Base-by-base conservation (phyloP, 1,140 invertebrate species). In the Leptinotarsa lineolata region DNA sequence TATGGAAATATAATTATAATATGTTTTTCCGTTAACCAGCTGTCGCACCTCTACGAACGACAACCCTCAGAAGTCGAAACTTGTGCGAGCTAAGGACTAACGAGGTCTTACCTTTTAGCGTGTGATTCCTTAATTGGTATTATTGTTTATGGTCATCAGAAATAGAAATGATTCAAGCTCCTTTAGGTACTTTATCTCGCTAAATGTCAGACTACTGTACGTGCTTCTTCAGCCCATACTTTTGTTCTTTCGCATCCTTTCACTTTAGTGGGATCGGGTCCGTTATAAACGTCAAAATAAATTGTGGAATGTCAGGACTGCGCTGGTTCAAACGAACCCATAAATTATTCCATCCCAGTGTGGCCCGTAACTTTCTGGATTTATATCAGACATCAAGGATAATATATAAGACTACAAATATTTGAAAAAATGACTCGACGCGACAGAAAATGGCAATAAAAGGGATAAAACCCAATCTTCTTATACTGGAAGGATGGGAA, bases 281-380 rank as follows among this genome's bases (percentile, higher is more conserved):
- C 66, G 66, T 68, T 68, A 68, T 68, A 68, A 68, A 45, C 66
- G 66, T 68, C 66, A 68, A 68, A 68, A 68, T 68, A 68, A 68
- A 68, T 68, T 68, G 13, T 39, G 66, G 66, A 20, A 68, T 39
- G 66, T 45, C 66, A 46, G 66, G 30, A 18, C 66, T 45, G 13
- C 30, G 66, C 30, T 22, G 20, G 24, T 68, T 68, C 66, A 68
- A 68, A 68, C 66, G 45, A 39, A 20, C 66, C 66, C n/a, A 68
- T 68, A 68, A 68, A 68, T 68, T 68, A 68, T 68, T 68, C 66
- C 45, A 22, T 45, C 18, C 45, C 21, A 68, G 30, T 45, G n/a
- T 13, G 45, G 30, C 65, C 66, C 45, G 30, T 54, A 68, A 46
- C 30, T 68, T 39, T 20, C 16, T 68, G 45, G 66, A 68, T 68